phyloP scores from a whole-genome alignment of 2,113 vertebrate species.

The Zapus hudsonius region DNA sequence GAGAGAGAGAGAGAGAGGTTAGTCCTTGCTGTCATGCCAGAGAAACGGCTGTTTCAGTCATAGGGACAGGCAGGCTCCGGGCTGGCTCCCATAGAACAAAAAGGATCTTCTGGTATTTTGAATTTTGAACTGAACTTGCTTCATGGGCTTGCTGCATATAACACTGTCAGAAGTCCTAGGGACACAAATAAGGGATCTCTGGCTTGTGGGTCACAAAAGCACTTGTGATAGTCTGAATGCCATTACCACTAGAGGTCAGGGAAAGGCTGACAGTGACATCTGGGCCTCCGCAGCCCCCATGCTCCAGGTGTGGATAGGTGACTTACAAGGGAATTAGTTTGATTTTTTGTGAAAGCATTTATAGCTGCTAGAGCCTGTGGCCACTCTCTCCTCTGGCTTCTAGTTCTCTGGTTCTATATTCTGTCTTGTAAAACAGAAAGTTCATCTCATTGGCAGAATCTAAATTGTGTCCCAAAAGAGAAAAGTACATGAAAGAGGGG shows the following conservation, averaged over 20 bases:
- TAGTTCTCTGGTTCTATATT: neutral
- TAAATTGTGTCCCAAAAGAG: neutral
- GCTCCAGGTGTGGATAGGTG: neutral
- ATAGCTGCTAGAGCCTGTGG: neutral
- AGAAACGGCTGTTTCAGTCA: neutral
- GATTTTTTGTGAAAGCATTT: neutral
- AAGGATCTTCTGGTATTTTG: neutral
- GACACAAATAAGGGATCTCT: neutral
- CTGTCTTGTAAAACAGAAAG: neutral
- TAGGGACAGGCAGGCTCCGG: neutral
- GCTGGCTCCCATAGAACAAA: neutral
- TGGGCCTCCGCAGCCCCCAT: accelerated
- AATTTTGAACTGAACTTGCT: neutral
- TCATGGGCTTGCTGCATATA: too few species aligned
- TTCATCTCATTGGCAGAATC: neutral
- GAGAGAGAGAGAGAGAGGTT: neutral
- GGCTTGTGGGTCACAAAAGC: neutral
- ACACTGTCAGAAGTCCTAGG: neutral
- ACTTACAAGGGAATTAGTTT: too few species aligned
- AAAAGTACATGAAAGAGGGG: neutral
- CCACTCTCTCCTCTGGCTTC: neutral
- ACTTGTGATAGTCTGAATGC: neutral
- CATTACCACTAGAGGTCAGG: slow-evolving; percentile 63
- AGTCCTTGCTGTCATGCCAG: neutral
- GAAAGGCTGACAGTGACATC: slow-evolving; percentile 20